phyloP scores from a whole-genome alignment of 2,888 invertebrate species.

The Rhopalosiphum nymphaeae region DNA sequence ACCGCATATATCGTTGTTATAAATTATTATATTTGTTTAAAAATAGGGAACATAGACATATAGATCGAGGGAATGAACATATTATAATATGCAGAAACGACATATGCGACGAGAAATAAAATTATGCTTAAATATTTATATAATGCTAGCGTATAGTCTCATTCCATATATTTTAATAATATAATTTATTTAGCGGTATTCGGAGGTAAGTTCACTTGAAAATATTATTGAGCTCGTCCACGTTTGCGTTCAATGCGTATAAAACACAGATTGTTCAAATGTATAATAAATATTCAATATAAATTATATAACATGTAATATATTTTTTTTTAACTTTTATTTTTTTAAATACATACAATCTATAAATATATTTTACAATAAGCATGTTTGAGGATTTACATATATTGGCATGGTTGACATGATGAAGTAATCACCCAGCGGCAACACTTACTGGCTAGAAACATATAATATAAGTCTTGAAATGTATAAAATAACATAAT shows the following conservation, averaged over 20 bases:
- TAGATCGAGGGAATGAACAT: neutral
- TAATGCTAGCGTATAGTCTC: neutral
- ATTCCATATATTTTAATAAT: neutral
- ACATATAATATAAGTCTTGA: no score
- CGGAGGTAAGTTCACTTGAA: neutral
- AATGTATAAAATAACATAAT: neutral
- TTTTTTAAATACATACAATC: no score
- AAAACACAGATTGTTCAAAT: neutral
- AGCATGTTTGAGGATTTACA: no score
- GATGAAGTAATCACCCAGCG: no score
- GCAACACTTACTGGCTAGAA: no score
- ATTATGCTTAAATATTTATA: neutral
- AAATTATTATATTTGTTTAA: neutral
- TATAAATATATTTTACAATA: no score
- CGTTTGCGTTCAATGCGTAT: neutral
- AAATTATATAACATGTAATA: neutral
- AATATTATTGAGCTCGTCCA: neutral
- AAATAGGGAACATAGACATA: neutral
- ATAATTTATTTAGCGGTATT: neutral
- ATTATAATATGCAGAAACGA: neutral
- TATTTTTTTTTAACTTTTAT: no score
- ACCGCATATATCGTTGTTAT: neutral
- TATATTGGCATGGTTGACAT: no score
- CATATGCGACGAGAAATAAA: neutral
- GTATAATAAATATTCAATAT: neutral